Conservation (phyloP, 2,113 vertebrate species). For the Circaetus cinerascens region DNA sequence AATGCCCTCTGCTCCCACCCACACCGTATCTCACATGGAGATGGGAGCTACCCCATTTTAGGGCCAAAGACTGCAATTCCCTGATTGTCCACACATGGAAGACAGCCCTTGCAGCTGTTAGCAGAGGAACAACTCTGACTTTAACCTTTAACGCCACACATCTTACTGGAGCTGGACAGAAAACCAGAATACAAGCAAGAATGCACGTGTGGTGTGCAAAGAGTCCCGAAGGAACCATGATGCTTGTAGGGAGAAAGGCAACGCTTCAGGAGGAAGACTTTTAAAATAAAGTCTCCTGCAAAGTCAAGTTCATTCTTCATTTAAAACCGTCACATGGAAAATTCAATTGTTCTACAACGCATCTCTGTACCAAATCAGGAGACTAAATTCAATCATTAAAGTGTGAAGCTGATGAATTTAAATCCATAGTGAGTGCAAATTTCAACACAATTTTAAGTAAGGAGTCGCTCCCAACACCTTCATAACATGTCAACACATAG, state of each 20-base stretch:
- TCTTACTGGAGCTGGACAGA: background rate
- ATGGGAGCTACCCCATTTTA: background rate
- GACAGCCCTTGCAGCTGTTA: background rate
- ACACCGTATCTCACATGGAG: background rate
- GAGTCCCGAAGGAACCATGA: background rate
- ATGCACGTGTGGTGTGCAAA: fast-evolving
- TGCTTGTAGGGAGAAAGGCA: background rate
- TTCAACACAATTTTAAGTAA: constrained; percentile 60
- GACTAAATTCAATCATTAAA: constrained; percentile 49
- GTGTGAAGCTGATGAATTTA: constrained; percentile 61
- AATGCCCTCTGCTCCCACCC: background rate
- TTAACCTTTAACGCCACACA: background rate
- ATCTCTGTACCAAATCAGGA: constrained; percentile 18
- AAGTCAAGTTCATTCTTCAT: background rate
- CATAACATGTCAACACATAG: constrained; percentile 68
- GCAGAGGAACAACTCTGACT: background rate
- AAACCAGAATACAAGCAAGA: background rate
- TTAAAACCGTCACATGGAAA: constrained; percentile 13
- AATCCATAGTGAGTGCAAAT: constrained; percentile 62
- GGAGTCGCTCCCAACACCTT: constrained; percentile 64
- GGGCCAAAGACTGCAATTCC: background rate
- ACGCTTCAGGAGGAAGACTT: background rate
- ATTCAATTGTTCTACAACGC: constrained; percentile 37
- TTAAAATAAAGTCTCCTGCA: background rate
- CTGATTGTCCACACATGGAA: background rate